Conservation (phyloP, 1,140 invertebrate genomes). For the Brachionus paranguensis region DNA sequence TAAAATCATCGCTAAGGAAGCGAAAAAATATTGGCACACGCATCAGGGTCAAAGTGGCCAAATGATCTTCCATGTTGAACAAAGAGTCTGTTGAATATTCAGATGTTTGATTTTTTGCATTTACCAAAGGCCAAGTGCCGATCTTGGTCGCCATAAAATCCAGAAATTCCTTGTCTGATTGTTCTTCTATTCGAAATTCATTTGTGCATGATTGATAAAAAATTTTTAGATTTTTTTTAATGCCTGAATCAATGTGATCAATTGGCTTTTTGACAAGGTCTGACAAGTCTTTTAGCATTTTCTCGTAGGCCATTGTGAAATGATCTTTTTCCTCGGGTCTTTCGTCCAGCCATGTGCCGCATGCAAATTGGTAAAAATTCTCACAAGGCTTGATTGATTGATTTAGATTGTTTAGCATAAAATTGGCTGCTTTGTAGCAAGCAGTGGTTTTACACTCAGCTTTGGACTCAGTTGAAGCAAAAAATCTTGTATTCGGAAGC, state of each 20-base stretch:
- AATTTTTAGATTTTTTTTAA: not conserved
- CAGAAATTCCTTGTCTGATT: conserved; percentile 9
- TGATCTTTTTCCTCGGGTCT: not conserved
- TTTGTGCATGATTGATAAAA: conserved; percentile 20
- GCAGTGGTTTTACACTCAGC: not conserved
- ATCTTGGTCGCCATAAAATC: not conserved
- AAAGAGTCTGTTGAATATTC: not conserved
- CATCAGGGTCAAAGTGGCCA: not conserved
- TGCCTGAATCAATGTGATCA: not conserved
- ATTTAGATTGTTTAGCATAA: conserved; percentile 15
- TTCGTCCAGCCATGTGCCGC: not conserved
- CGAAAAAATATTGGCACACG: not conserved
- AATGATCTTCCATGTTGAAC: not conserved
- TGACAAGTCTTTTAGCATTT: not conserved
- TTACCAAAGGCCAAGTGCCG: conserved; percentile 1
- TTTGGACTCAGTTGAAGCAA: not conserved
- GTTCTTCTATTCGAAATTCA: not conserved
- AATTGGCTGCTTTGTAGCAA: conserved; percentile 21
- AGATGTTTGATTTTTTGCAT: not conserved
- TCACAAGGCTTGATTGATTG: conserved; percentile 9
- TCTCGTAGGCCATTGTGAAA: conserved; percentile 29
- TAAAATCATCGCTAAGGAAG: not conserved
- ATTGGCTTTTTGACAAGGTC: not conserved
- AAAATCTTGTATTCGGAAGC: not conserved
- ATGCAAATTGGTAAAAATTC: conserved; percentile 39